A percentile compares a stretch with the other conserved stretches of the same genome.
phyloP scores from a whole-genome alignment of 2,113 vertebrate species.

The Elaphurus davidianus region DNA sequence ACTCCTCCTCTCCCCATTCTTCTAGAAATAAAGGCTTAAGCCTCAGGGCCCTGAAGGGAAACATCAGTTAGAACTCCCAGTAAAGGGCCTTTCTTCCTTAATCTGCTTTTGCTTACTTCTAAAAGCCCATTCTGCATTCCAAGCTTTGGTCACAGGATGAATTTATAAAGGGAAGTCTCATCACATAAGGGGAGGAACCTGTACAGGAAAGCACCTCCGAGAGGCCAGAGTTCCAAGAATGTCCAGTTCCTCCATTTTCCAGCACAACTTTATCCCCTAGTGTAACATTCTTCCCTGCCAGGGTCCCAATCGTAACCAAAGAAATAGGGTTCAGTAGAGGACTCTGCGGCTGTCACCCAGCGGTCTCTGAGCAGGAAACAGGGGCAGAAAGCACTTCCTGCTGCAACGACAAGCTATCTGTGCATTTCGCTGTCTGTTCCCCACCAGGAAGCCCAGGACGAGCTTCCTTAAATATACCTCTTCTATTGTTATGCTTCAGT shows the following conservation, averaged over 20 bases:
- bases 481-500: not conserved
- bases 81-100: constrained; percentile 52
- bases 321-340: not conserved
- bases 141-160: constrained; percentile 11
- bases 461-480: not conserved
- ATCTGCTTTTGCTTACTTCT: constrained; percentile 55
- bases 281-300: not conserved
- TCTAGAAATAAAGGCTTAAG: constrained; percentile 69
- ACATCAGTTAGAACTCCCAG: constrained; percentile 47
- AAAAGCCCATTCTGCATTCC: constrained; percentile 40
- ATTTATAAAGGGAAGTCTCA: not conserved
- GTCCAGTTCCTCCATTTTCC: not conserved
- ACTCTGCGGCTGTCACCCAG: not conserved
- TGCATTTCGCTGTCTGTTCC: not conserved
- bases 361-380: not conserved
- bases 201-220: not conserved
- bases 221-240: not conserved
- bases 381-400: not conserved
- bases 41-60: constrained; percentile 64
- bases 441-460: too few species aligned
- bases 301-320: not conserved
- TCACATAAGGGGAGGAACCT: not conserved
- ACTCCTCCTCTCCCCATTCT: constrained; percentile 72
- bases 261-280: not conserved
- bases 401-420: not conserved